Conservation (phyloP, 1,140 invertebrate genomes). For the Linepithema humile region DNA sequence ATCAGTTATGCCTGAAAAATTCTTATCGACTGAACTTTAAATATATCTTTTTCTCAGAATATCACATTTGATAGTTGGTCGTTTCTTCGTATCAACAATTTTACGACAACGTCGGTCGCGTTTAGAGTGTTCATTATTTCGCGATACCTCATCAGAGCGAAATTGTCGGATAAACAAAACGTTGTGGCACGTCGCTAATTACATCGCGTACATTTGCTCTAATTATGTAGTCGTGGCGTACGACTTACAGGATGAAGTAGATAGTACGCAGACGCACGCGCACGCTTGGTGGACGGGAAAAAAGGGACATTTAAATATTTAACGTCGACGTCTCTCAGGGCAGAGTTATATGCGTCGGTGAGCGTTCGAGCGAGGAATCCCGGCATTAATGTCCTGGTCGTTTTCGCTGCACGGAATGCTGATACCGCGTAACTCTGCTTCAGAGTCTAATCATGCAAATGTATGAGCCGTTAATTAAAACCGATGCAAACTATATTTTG, state of each 20-base stretch:
- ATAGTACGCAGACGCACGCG: background rate
- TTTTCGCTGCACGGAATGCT: constrained; percentile 60
- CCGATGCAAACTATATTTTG: constrained; percentile 46
- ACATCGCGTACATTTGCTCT: background rate
- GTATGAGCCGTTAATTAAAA: constrained; percentile 71
- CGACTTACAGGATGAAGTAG: background rate
- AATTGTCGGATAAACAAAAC: background rate
- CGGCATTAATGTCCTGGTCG: constrained; percentile 54
- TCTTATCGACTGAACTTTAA: too few species aligned
- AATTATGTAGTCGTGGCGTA: background rate
- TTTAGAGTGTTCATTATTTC: background rate
- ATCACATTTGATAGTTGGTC: background rate
- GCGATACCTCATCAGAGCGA: background rate
- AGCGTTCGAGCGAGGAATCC: constrained; percentile 41
- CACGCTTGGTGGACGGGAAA: background rate
- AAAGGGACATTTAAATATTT: constrained; percentile 63
- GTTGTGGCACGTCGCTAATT: background rate
- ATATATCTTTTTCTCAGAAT: background rate
- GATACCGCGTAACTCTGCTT: constrained; percentile 62
- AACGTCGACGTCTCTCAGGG: constrained; percentile 32
- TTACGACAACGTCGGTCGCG: background rate
- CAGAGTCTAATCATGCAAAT: constrained; percentile 71
- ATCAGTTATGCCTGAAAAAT: too few species aligned
- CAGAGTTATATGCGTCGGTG: constrained; percentile 47
- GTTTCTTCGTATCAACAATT: background rate